These are phyloP conservation scores for Scaptomyza hsui DNA, from an alignment of 1,140 invertebrate species.

Conservation along the genomic window DNA sequence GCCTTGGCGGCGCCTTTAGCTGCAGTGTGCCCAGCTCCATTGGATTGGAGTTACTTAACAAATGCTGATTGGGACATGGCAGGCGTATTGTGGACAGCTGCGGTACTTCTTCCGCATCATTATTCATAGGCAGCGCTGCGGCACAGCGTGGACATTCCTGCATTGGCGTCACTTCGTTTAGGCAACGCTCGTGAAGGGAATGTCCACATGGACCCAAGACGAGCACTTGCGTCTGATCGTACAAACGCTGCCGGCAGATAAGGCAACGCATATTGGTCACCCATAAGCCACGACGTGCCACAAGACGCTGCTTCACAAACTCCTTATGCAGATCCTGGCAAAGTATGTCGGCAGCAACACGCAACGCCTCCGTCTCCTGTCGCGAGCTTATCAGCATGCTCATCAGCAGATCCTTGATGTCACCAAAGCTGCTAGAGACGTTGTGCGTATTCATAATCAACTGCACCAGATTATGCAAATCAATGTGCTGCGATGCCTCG, in stretches of 20 bases:
- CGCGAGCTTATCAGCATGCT: constrained; percentile 85
- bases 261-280: constrained; percentile 75
- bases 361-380: constrained; percentile 84
- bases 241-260: constrained; percentile 72
- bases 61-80: constrained; percentile 58
- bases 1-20: constrained; percentile 79
- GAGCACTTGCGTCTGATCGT: constrained; percentile 64
- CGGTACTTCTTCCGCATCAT: constrained; percentile 14
- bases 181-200: constrained; percentile 70
- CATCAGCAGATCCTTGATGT: constrained; percentile 85
- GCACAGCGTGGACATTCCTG: constrained; percentile 67
- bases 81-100: constrained; percentile 35
- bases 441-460: constrained; percentile 83
- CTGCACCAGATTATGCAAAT: constrained; percentile 84
- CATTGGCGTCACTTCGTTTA: constrained; percentile 25
- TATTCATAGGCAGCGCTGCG: constrained; percentile 6
- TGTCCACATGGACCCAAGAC: constrained; percentile 76
- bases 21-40: constrained; percentile 69
- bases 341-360: constrained; percentile 73
- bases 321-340: constrained; percentile 83
- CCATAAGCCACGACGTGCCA: constrained; percentile 69
- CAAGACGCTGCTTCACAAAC: constrained; percentile 47
- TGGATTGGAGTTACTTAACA: constrained; percentile 31
- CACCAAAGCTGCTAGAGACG: constrained; percentile 84
- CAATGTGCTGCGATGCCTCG: constrained; percentile 85